Evolutionary conservation across 2,797 vertebrate species (phyloP).

Genomic region (Pelobates cultripes): DNA sequence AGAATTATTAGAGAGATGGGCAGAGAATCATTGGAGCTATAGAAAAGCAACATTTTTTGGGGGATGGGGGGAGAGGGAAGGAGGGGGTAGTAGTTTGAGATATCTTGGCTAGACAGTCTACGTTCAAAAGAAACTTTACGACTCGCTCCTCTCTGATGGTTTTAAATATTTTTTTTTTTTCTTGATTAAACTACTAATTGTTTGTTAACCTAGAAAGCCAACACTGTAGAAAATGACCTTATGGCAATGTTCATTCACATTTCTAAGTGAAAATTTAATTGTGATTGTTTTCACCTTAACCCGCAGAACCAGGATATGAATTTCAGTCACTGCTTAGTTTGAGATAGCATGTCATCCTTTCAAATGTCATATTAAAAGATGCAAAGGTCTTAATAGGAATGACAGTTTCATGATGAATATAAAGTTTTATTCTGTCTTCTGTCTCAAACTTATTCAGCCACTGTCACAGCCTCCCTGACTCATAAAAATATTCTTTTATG

Average conservation of each 20-base stretch:
- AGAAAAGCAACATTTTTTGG: no score
- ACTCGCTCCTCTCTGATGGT: no score
- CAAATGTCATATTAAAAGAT: conserved; percentile 33
- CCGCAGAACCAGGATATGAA: conserved; percentile 31
- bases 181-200: conserved; percentile 8
- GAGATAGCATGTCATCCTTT: conserved; percentile 26
- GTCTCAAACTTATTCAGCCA: conserved; percentile 50
- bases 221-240: conserved; percentile 36
- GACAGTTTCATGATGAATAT: conserved; percentile 40
- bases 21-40: no score
- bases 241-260: conserved; percentile 23
- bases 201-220: not conserved
- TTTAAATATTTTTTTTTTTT: no score
- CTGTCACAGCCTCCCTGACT: conserved; percentile 28
- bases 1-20: no score
- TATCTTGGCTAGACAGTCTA: no score
- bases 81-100: no score
- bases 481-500: conserved; percentile 27
- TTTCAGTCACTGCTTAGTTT: conserved; percentile 26
- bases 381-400: conserved; percentile 26
- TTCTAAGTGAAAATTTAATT: conserved; percentile 36
- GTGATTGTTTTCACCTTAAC: conserved; percentile 36
- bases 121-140: no score
- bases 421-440: conserved; percentile 51
- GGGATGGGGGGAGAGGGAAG: no score